A percentile compares a stretch with the other conserved stretches of the same genome.
Evolutionary conservation across 2,888 invertebrate species (phyloP).

Genomic region (Caprella mutica): DNA sequence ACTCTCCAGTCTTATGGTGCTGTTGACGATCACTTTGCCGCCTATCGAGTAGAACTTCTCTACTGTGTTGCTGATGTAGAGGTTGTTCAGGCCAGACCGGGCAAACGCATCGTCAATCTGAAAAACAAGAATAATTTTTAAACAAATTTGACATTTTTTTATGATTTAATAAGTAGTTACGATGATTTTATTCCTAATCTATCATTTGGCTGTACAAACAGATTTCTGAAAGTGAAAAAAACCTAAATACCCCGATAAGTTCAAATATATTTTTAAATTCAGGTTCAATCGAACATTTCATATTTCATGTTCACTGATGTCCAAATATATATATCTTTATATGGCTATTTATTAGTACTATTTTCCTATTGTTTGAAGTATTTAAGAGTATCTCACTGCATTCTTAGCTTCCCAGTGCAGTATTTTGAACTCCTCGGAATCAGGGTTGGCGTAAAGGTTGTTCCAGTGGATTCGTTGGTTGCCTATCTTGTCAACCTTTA

Average conservation of each 20-base stretch:
- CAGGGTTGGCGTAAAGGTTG: conserved; percentile 57
- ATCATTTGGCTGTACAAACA: no score
- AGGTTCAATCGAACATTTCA: conserved; percentile 4
- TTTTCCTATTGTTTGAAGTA: background rate
- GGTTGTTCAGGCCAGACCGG: conserved; percentile 79
- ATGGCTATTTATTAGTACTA: background rate
- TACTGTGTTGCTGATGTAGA: conserved; percentile 67
- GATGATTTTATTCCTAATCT: no score
- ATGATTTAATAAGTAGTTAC: no score
- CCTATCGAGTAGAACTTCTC: conserved; percentile 64
- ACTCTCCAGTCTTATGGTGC: conserved; percentile 68
- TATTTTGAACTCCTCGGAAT: conserved; percentile 67
- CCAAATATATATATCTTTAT: background rate
- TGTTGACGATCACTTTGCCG: conserved; percentile 66
- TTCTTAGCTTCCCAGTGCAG: conserved; percentile 72
- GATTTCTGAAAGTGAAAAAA: background rate
- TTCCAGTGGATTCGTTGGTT: conserved; percentile 69
- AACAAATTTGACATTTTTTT: no score
- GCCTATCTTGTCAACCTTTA: conserved; percentile 71
- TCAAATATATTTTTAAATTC: background rate
- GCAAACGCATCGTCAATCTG: conserved; percentile 84
- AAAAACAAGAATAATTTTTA: conserved; percentile 33
- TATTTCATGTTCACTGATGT: conserved; percentile 1
- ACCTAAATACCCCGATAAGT: background rate
- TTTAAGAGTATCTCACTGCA: conserved; percentile 59